Percentiles rank a stretch among this genome's conserved stretches.
Evolutionary conservation across 2,888 invertebrate species (phyloP).

Genomic region (Spicauda simplicius): DNA sequence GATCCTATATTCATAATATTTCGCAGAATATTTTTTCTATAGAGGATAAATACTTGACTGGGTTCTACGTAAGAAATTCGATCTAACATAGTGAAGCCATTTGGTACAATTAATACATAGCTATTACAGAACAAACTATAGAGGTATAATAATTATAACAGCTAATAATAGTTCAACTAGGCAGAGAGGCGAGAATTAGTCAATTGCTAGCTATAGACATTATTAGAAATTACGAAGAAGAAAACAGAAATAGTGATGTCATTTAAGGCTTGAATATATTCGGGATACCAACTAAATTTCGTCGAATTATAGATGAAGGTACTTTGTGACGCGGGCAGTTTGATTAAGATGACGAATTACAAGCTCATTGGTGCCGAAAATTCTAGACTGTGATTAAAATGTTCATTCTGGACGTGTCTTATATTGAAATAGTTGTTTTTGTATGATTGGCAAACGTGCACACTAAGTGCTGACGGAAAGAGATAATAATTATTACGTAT

Average conservation of each 20-base stretch:
- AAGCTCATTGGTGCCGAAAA: conserved; percentile 83
- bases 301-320: conserved; percentile 50
- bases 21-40: conserved; percentile 81
- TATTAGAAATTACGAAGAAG: conserved; percentile 57
- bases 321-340: conserved; percentile 37
- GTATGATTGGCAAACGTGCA: conserved; percentile 76
- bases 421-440: conserved; percentile 84
- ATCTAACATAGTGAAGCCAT: conserved; percentile 60
- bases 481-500: conserved; percentile 56
- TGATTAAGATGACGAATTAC: conserved; percentile 76
- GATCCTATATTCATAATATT: conserved; percentile 66
- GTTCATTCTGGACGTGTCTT: conserved; percentile 84
- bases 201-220: conserved; percentile 82
- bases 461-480: conserved; percentile 58
- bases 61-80: conserved; percentile 61
- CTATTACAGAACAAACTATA: conserved; percentile 65
- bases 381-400: conserved; percentile 84
- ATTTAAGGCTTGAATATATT: conserved; percentile 69
- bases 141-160: conserved; percentile 59
- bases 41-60: conserved; percentile 63
- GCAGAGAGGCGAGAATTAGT: conserved; percentile 75
- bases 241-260: conserved; percentile 65
- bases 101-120: conserved; percentile 75
- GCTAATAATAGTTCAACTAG: conserved; percentile 76
- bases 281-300: conserved; percentile 57